These are phyloP conservation scores for Stomatorhinus ivindoensis DNA, from an alignment of 2,113 vertebrate species.

Conservation along the genomic window DNA sequence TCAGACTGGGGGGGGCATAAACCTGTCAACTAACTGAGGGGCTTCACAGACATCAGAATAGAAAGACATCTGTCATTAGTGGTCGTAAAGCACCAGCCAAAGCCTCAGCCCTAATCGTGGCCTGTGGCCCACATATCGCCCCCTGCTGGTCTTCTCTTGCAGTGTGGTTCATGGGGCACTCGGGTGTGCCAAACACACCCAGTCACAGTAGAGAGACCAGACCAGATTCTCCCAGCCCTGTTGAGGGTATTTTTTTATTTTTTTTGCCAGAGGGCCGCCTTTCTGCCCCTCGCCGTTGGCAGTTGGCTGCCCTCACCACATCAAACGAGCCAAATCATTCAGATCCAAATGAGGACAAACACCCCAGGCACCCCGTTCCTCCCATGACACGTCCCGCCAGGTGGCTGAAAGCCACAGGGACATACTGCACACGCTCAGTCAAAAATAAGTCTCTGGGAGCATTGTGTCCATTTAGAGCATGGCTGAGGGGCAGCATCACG, in stretches of 20 bases:
- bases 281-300: background rate
- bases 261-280: background rate
- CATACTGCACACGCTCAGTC: background rate
- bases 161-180: background rate
- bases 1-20: background rate
- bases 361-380: background rate
- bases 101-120: background rate
- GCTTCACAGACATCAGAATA: background rate
- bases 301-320: background rate
- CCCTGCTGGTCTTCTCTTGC: background rate
- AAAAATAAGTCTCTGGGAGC: conserved; percentile 20
- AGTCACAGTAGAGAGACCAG: background rate
- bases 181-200: background rate
- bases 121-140: background rate
- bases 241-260: background rate
- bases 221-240: background rate
- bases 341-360: background rate
- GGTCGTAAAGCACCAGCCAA: background rate
- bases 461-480: background rate
- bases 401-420: conserved; percentile 3
- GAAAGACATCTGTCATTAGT: background rate
- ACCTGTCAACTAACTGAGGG: background rate
- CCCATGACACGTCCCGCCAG: conserved; percentile 14
- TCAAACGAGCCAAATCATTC: background rate
- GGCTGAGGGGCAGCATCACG: background rate